Conservation (phyloP, 2,113 vertebrate genomes). For the Hiodon tergisus region DNA sequence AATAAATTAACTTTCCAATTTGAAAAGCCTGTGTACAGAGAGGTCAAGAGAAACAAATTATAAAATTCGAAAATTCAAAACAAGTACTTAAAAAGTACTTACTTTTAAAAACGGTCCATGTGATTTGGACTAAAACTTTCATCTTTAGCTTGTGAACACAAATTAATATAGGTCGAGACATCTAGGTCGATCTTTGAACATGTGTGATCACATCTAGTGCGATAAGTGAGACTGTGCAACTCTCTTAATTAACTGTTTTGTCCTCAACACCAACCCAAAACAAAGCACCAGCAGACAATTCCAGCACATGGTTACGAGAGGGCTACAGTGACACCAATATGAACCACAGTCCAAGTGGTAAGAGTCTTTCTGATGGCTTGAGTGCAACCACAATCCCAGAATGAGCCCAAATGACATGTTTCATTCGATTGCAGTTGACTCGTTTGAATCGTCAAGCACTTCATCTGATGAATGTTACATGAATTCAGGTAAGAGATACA, state of each 20-base stretch:
- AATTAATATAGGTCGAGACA: too few relatives aligned
- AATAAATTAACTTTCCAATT: too few relatives aligned
- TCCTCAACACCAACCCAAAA: not conserved
- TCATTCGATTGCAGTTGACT: slow-evolving; percentile 41
- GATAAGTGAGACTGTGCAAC: not conserved
- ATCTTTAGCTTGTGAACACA: too few relatives aligned
- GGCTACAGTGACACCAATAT: not conserved
- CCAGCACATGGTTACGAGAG: not conserved
- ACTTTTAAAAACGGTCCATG: too few relatives aligned
- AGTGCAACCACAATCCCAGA: not conserved
- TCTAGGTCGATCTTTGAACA: not conserved
- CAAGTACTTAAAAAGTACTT: too few relatives aligned
- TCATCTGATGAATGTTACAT: slow-evolving; percentile 55
- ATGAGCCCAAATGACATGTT: not conserved
- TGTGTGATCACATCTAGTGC: not conserved
- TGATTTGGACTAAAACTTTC: too few relatives aligned
- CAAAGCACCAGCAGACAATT: slow-evolving; percentile 1
- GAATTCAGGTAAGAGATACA: slow-evolving; percentile 26
- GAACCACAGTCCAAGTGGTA: not conserved
- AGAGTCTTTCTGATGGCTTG: not conserved
- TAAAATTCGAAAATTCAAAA: too few relatives aligned
- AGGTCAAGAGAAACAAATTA: too few relatives aligned
- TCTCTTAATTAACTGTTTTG: not conserved
- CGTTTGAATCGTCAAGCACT: slow-evolving; percentile 55
- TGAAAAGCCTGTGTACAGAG: too few relatives aligned